phyloP scores from a whole-genome alignment of 2,888 invertebrate species.

The Aphodius sticticus region DNA sequence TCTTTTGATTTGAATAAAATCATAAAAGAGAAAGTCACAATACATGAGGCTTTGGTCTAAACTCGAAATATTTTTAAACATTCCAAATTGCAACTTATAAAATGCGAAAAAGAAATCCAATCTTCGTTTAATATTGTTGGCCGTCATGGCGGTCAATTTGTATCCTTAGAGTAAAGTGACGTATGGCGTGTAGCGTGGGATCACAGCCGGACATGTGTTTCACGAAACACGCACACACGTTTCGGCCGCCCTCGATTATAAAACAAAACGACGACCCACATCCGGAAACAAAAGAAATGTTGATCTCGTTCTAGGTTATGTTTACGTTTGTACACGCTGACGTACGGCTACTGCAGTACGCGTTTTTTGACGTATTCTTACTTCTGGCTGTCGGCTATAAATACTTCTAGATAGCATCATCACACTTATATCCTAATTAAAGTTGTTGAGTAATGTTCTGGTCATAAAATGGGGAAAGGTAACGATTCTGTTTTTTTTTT shows the following conservation, averaged over 20 bases:
- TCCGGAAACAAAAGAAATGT: conserved; percentile 36
- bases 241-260: not conserved
- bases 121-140: not conserved
- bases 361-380: conserved; percentile 15
- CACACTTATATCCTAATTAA: not conserved
- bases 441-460: not conserved
- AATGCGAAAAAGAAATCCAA: not conserved
- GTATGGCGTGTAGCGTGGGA: not conserved
- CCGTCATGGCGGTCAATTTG: not conserved
- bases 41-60: no score
- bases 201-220: not conserved
- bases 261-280: conserved; percentile 24
- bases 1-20: no score
- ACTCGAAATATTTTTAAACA: no score
- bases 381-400: not conserved
- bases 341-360: conserved; percentile 22
- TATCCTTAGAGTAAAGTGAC: not conserved
- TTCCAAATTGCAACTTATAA: no score
- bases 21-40: no score
- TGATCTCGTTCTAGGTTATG: conserved; percentile 34
- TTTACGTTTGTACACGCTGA: conserved; percentile 23
- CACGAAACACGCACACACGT: not conserved
- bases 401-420: not conserved
- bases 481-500: not conserved
- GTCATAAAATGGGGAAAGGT: not conserved